Conservation (phyloP, 1,140 invertebrate genomes). For the Holcopasites calliopsidis region DNA sequence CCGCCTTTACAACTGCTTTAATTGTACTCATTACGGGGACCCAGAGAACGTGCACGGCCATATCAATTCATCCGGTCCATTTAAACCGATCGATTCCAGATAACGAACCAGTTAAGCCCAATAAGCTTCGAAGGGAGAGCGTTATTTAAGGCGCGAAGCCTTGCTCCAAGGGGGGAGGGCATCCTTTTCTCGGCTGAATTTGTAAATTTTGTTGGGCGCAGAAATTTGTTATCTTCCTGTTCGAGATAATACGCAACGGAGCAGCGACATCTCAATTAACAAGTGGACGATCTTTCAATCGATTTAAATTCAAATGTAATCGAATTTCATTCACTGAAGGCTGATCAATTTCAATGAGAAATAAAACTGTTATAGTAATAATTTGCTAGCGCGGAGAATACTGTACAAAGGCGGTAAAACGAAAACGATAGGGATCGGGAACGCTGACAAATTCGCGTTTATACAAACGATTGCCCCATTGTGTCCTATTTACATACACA, state of each 20-base stretch:
- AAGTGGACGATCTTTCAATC: accelerated
- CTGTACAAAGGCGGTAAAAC: not conserved
- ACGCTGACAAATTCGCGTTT: conserved; percentile 31
- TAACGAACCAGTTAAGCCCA: conserved; percentile 35
- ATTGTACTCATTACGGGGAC: conserved; percentile 35
- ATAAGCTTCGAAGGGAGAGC: not conserved
- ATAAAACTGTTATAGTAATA: too few relatives aligned
- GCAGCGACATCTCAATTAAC: not conserved
- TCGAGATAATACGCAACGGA: not conserved
- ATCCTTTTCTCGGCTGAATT: not conserved
- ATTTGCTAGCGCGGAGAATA: too few relatives aligned
- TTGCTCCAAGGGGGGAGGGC: not conserved
- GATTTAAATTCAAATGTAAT: too few relatives aligned
- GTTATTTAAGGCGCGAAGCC: not conserved
- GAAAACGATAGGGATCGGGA: conserved; percentile 10
- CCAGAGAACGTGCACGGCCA: not conserved
- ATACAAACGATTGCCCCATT: conserved; percentile 8
- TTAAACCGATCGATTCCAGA: conserved; percentile 41
- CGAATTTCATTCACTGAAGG: too few relatives aligned
- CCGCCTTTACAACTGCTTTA: conserved; percentile 37
- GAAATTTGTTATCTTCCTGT: not conserved
- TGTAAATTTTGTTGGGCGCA: not conserved
- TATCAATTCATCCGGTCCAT: conserved; percentile 23
- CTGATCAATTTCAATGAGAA: too few relatives aligned
- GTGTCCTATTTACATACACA: conserved; percentile 20